phyloP scores from a whole-genome alignment of 2,888 invertebrate species.

The Eupeodes latifasciatus region DNA sequence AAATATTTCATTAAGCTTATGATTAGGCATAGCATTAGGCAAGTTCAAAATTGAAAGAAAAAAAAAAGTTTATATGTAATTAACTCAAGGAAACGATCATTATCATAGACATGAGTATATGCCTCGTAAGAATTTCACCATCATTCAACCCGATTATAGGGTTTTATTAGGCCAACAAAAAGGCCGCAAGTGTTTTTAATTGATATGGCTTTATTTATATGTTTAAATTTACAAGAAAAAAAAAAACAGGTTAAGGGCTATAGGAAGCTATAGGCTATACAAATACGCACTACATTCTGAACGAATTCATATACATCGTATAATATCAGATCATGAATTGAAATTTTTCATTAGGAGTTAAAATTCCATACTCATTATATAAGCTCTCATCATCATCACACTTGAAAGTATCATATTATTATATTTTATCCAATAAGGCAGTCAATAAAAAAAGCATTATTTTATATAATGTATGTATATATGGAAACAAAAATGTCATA shows the following conservation, averaged over 20 bases:
- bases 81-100: conserved; percentile 15
- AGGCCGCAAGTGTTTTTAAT: conserved; percentile 6
- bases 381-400: neutral
- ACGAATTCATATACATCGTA: neutral
- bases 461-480: no score
- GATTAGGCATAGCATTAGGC: neutral
- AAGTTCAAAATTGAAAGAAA: neutral
- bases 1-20: neutral
- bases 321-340: neutral
- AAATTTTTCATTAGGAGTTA: no score
- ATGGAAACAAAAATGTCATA: conserved; percentile 4
- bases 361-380: neutral
- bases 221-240: neutral
- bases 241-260: conserved; percentile 9
- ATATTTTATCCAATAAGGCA: neutral
- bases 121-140: neutral
- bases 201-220: conserved; percentile 1
- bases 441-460: neutral
- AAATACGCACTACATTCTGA: no score
- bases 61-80: neutral
- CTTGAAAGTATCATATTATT: neutral
- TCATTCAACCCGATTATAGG: neutral
- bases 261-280: no score
- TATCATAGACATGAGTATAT: neutral
- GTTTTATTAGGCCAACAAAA: neutral